These are phyloP conservation scores for Cephus nigrinus DNA, from an alignment of 2,888 invertebrate species.

Conservation along the genomic window DNA sequence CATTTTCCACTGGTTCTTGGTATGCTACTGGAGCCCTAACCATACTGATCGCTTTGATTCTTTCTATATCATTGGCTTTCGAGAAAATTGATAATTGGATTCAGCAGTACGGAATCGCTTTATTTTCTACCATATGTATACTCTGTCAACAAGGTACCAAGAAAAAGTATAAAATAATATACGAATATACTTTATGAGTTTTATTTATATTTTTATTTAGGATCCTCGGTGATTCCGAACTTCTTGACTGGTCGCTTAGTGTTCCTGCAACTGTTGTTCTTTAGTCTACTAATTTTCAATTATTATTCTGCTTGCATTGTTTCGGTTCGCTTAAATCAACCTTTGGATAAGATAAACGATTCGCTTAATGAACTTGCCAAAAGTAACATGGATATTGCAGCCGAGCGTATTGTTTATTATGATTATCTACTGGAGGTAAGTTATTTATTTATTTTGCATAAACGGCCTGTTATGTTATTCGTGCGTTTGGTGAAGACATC, in stretches of 20 bases:
- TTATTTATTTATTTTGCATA: background rate
- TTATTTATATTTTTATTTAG: conserved; percentile 29
- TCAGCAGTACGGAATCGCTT: conserved; percentile 1
- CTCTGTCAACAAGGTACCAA: conserved; percentile 19
- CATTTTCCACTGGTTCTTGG: conserved; percentile 16
- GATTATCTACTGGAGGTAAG: conserved; percentile 44
- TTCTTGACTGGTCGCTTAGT: conserved; percentile 48
- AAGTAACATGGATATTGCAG: conserved; percentile 44
- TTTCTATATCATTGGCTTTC: conserved; percentile 1
- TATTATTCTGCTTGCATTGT: conserved; percentile 58
- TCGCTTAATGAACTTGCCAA: conserved; percentile 48
- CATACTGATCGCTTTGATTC: conserved; percentile 5
- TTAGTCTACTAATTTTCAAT: conserved; percentile 52
- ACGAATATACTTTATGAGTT: background rate
- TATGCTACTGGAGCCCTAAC: background rate
- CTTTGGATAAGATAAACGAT: conserved; percentile 57
- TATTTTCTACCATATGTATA: background rate
- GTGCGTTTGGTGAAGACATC: background rate
- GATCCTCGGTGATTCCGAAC: conserved; percentile 45
- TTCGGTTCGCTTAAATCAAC: conserved; percentile 52
- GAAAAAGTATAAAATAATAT: background rate
- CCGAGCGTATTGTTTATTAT: conserved; percentile 48
- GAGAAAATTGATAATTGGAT: conserved; percentile 5
- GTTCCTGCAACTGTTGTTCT: conserved; percentile 45
- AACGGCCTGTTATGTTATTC: background rate